Conservation (phyloP, 1,140 invertebrate species). For the Drosophila asahinai region DNA sequence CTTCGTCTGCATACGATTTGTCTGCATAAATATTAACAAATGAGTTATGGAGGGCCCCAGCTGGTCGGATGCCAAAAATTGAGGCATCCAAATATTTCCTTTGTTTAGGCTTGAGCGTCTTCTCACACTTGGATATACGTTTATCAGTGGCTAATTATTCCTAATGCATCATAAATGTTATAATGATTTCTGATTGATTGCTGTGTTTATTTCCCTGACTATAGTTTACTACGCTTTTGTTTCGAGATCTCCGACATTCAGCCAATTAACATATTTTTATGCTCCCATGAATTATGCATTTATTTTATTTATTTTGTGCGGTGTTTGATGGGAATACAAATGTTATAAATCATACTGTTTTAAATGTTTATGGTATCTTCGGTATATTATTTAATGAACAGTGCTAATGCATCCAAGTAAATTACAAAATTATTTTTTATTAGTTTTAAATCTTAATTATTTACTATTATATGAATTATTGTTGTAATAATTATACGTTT, state of each 20-base stretch:
- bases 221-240: constrained; percentile 11
- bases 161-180: constrained; percentile 48
- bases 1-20: constrained; percentile 27
- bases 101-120: constrained; percentile 19
- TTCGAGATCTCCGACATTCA: constrained; percentile 15
- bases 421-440: background rate
- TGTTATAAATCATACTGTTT: background rate
- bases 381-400: too few relatives aligned
- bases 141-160: constrained; percentile 36
- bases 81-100: constrained; percentile 11
- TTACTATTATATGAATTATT: background rate
- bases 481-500: background rate
- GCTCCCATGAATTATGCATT: constrained; percentile 24
- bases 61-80: constrained; percentile 7
- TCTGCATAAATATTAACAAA: constrained; percentile 21
- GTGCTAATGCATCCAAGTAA: too few relatives aligned
- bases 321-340: constrained; percentile 18
- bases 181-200: constrained; percentile 60
- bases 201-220: constrained; percentile 32
- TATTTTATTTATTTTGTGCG: constrained; percentile 6
- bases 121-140: constrained; percentile 32
- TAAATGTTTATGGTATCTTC: background rate
- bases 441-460: background rate
- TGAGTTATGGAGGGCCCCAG: constrained; percentile 16
- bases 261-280: constrained; percentile 47